Evolutionary conservation across 1,140 invertebrate species (phyloP).

Genomic region (Drosophila arawakana): DNA sequence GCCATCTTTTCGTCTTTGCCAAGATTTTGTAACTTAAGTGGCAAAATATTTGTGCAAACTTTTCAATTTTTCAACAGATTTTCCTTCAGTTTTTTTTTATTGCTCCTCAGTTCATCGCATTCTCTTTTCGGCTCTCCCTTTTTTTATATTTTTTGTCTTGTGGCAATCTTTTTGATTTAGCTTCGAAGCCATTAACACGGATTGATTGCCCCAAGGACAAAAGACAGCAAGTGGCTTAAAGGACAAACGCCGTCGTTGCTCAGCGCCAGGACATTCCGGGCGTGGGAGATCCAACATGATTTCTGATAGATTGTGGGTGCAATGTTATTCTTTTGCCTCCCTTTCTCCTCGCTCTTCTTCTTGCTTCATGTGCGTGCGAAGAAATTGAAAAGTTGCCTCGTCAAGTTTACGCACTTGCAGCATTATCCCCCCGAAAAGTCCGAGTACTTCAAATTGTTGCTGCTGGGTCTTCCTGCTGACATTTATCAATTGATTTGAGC

Average conservation of each 20-base stretch:
- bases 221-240: slow-evolving; percentile 76
- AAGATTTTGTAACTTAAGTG: slow-evolving; percentile 64
- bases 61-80: slow-evolving; percentile 41
- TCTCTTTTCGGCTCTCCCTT: background rate
- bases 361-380: slow-evolving; percentile 2
- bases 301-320: slow-evolving; percentile 17
- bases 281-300: background rate
- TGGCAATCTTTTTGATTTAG: slow-evolving; percentile 74
- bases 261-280: slow-evolving; percentile 46
- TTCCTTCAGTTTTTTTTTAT: slow-evolving; percentile 23
- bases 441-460: slow-evolving; percentile 5
- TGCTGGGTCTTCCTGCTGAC: slow-evolving; percentile 32
- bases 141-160: slow-evolving; percentile 8
- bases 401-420: slow-evolving; percentile 21
- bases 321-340: background rate
- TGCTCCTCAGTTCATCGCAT: background rate
- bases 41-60: slow-evolving; percentile 75
- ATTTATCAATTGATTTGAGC: slow-evolving; percentile 67
- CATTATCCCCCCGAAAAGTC: background rate
- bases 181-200: slow-evolving; percentile 76
- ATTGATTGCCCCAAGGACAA: slow-evolving; percentile 80
- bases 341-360: background rate
- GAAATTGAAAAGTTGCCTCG: slow-evolving; percentile 26
- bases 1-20: slow-evolving; percentile 32
- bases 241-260: slow-evolving; percentile 55